Evolutionary conservation across 2,113 vertebrate species (phyloP), one percentile per base, ranked within the genome.

Genomic region (Hucho hucho): DNA sequence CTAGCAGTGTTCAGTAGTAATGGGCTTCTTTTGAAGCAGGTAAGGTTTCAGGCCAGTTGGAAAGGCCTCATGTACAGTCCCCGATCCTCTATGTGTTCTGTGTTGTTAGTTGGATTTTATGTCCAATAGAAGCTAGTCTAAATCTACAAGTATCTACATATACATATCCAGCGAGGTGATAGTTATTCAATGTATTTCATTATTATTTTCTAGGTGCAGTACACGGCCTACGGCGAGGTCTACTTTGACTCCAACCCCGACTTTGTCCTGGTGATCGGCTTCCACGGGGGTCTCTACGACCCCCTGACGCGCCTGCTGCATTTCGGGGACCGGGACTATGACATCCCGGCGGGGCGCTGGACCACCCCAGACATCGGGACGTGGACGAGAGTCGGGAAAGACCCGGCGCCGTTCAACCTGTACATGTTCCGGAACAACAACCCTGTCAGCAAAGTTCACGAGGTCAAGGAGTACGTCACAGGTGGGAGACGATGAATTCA

Each of bases 401-500:
- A 99, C 78, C 96, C 98, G 1, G 93, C 95, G 74, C 97, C 98
- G 69, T 99, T 99, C 86, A 99, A 99, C 89, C 91, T 98, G 37
- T 99, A 99, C 81, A 99, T 99, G 98, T 99, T 99, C 84, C 89
- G 95, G 75, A 97, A 98, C 83, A 99, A 99, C 88, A 98, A 99
- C 78, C 98, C 98, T 6, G 93, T 98, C 81, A 98, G 98, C 92
- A 98, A 98, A 90, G 95, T 98, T 74, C 95, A 98, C 0, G 95
- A 98, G 71, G 95, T 99, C 78, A 98, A 98, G 89, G 97, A 99
- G 80, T 99, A 99, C 47, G 96, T 99, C 80, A 99, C 97, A 95
- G 98, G 98, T 99, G 93, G 91, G 32, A 20, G 3, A 11, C 53
- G 0, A 2, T 22, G 6, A 9, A 20, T 3, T 18, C 4, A 32